phyloP scores from a whole-genome alignment of 1,140 invertebrate genomes.

The Nylanderia fulva region DNA sequence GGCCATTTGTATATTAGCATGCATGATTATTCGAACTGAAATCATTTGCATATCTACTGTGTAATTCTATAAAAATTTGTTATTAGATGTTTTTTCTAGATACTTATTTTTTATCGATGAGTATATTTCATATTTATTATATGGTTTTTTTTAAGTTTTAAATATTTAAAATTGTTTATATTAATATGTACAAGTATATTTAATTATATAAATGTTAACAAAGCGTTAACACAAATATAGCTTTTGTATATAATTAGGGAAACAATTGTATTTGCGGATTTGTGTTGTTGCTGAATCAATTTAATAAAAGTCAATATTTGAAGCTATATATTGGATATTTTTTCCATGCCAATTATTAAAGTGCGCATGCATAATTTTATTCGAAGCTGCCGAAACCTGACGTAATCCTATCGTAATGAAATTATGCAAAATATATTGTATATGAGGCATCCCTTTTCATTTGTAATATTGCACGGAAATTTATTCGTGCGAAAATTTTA shows the following conservation, averaged over 20 bases:
- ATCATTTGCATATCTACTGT: too few relatives aligned
- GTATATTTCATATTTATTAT: not conserved
- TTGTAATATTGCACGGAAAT: not conserved
- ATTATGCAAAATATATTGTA: conserved; percentile 48
- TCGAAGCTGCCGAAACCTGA: not conserved
- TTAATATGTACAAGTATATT: not conserved
- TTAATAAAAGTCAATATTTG: conserved; percentile 66
- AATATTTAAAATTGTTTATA: conserved; percentile 13
- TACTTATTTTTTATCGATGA: not conserved
- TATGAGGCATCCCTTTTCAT: conserved; percentile 17
- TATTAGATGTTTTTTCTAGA: too few relatives aligned
- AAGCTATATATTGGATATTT: not conserved
- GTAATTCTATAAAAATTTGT: too few relatives aligned
- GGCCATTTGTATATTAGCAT: too few relatives aligned
- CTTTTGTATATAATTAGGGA: conserved; percentile 67
- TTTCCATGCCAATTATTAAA: conserved; percentile 25
- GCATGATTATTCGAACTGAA: too few relatives aligned
- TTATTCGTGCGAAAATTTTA: conserved; percentile 35
- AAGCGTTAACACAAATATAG: conserved; percentile 29
- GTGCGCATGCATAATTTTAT: not conserved
- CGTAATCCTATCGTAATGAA: conserved; percentile 16
- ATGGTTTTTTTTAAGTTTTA: conserved; percentile 14
- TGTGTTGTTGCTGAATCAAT: conserved; percentile 54
- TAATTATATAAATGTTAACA: conserved; percentile 1
- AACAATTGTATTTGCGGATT: conserved; percentile 47